Evolutionary conservation across 2,888 invertebrate genomes (phyloP), one percentile per base, ranked within the genome.

Genomic region (Oligia strigilis): DNA sequence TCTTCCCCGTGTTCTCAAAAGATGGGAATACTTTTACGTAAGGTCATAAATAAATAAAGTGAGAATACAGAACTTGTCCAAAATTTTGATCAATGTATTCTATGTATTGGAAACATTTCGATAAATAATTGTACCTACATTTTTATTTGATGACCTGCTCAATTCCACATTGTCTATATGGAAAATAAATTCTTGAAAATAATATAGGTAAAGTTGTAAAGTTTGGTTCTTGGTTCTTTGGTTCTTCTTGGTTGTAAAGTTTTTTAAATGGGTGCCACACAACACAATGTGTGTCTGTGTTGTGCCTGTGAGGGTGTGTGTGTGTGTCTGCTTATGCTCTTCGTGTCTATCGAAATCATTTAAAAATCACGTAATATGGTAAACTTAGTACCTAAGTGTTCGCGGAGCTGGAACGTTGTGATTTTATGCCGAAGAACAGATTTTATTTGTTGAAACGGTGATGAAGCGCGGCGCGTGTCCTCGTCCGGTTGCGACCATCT

Each of bases 1-100:
- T 83, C 80, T 84, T 66, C 49, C 6, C 13, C 36, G 64, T 62
- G 43, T 43, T 2, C n/a, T 23, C 6, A 19, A 55, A 66, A n/a
- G n/a, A n/a, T n/a, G n/a, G n/a, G n/a, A n/a, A n/a, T n/a, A 72
- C 76, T 64, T 49, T 52, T 66, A 72, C n/a, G 46, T 62, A 23
- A 29, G n/a, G 46, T 55, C 23, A 23, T 70, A 62, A 60, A 13
- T 11, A 43, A 43, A 49, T 60, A 14, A 72, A 49, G 46, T 58
- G 36, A 40, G 58, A 79, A 80, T 29, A 58, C 49, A 40, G 49
- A 5, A 65, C 2, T 23, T 58, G 23, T 29, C 46, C 4, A 9
- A 43, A 4, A 5, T 55, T 49, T 77, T 49, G 49, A 78, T 78
- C 58, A 49, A 60, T 77, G 46, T 13, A 55, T 55, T 76, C 4